Conservation (phyloP, 2,888 invertebrate genomes). For the Gymnocheta viridis region DNA sequence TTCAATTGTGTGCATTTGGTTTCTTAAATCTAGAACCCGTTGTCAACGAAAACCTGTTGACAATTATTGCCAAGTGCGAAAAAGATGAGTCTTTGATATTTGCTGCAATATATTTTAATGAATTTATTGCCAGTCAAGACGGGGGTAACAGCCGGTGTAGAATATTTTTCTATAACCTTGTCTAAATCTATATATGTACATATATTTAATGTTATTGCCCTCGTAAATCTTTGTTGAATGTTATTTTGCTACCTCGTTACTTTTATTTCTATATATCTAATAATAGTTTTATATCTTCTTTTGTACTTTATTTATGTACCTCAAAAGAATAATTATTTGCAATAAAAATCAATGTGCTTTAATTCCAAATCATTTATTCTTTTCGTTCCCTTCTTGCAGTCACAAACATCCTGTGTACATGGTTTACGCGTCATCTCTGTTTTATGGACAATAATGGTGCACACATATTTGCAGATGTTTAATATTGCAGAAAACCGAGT, state of each 20-base stretch:
- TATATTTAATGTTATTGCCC: background rate
- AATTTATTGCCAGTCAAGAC: too few species aligned
- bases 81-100: too few species aligned
- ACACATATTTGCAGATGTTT: slow-evolving; percentile 91
- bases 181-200: background rate
- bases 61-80: too few species aligned
- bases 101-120: too few species aligned
- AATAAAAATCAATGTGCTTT: slow-evolving; percentile 3
- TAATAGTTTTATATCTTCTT: background rate
- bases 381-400: slow-evolving; percentile 79
- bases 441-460: slow-evolving; percentile 92
- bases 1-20: too few species aligned
- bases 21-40: too few species aligned
- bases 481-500: slow-evolving; percentile 87
- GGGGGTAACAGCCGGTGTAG: background rate
- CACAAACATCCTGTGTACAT: slow-evolving; percentile 89
- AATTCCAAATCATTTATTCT: slow-evolving; percentile 30
- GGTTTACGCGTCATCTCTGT: slow-evolving; percentile 90
- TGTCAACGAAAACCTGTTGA: too few species aligned
- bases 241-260: background rate
- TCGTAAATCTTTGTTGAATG: background rate
- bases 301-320: background rate
- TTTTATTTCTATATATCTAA: background rate
- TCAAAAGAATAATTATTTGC: background rate
- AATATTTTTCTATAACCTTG: background rate